Evolutionary conservation across 2,113 vertebrate genomes (phyloP).

Genomic region (Peromyscus polionotus): DNA sequence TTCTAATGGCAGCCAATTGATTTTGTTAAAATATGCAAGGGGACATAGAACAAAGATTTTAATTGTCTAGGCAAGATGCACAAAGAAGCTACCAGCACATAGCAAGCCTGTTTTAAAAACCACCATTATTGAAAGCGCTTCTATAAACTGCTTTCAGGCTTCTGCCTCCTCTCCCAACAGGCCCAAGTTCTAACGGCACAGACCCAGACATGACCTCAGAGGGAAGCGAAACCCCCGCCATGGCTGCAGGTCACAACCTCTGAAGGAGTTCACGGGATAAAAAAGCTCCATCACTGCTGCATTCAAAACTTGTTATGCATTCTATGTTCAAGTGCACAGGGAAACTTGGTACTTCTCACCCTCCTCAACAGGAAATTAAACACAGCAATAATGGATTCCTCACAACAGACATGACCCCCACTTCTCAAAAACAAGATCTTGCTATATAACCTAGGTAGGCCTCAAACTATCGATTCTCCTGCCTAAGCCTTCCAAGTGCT

Average conservation of each 20-base stretch:
- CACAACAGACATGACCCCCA: neutral
- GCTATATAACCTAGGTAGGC: neutral
- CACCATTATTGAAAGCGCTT: constrained; percentile 88
- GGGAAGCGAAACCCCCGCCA: constrained; percentile 92
- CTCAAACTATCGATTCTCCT: neutral
- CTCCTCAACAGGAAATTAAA: constrained; percentile 72
- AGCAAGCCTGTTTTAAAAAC: constrained; percentile 91
- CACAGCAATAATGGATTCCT: constrained; percentile 47
- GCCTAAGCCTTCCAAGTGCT: neutral
- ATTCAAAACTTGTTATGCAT: constrained; percentile 64
- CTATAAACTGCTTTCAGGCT: constrained; percentile 86
- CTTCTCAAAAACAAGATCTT: neutral
- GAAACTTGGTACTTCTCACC: constrained; percentile 74
- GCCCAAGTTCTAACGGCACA: constrained; percentile 95
- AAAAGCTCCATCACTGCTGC: constrained; percentile 37
- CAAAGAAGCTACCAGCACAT: constrained; percentile 91
- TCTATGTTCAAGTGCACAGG: constrained; percentile 67
- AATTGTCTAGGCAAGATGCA: constrained; percentile 92
- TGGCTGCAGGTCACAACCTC: constrained; percentile 83
- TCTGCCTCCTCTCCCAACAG: constrained; percentile 91
- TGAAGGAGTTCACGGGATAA: constrained; percentile 71
- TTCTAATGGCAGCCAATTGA: constrained; percentile 89
- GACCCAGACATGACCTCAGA: constrained; percentile 97
- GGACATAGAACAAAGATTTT: constrained; percentile 84
- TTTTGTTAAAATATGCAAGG: constrained; percentile 78